A percentile compares a stretch with the other conserved stretches of the same genome.
Evolutionary conservation across 2,797 vertebrate species (phyloP).

Genomic region (Tangara arthus): DNA sequence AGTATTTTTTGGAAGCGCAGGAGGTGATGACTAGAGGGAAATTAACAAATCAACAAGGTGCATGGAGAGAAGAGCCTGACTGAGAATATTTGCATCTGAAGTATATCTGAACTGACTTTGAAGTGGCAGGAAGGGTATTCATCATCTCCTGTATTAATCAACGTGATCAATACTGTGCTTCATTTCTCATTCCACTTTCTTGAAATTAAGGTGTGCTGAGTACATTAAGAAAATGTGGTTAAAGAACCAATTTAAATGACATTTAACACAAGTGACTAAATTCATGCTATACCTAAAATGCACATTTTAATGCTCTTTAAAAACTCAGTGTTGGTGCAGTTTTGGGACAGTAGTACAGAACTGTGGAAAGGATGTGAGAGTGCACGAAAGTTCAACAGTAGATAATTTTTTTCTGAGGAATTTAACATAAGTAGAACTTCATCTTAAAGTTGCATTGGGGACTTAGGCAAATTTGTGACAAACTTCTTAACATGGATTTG

Average conservation of each 20-base stretch:
- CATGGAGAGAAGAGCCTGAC: not conserved
- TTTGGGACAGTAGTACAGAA: not conserved
- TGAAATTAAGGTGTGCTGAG: not conserved
- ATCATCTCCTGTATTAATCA: not conserved
- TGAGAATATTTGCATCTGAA: not conserved
- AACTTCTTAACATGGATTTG: not conserved
- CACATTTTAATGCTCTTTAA: not conserved
- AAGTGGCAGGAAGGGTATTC: not conserved
- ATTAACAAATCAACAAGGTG: not conserved
- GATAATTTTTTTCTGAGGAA: not conserved
- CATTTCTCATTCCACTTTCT: not conserved
- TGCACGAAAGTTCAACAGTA: not conserved
- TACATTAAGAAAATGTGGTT: not conserved
- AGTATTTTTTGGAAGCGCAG: not conserved
- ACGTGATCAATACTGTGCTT: not conserved
- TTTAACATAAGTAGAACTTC: not conserved
- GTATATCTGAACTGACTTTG: not conserved
- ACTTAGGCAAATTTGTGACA: not conserved
- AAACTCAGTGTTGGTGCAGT: accelerated
- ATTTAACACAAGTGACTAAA: not conserved
- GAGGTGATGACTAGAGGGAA: not conserved
- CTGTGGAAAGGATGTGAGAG: not conserved
- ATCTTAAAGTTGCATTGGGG: not conserved
- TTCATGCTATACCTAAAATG: not conserved
- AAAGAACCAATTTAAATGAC: not conserved